phyloP scores from a whole-genome alignment of 2,797 vertebrate species.

The Tolypeutes matacus region DNA sequence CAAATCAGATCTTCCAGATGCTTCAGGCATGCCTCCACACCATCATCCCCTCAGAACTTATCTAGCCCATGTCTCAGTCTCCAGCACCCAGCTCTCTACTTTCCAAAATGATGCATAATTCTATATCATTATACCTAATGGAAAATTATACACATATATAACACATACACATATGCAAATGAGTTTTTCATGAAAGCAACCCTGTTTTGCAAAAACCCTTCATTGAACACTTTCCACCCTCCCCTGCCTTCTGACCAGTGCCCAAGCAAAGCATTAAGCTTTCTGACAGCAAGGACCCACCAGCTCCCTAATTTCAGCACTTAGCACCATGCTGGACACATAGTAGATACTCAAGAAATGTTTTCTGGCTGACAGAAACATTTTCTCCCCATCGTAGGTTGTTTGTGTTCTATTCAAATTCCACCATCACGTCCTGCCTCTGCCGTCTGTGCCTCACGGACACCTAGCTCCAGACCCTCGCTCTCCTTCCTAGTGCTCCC shows the following conservation, averaged over 20 bases:
- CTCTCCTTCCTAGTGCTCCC: too few relatives aligned
- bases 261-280: background rate
- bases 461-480: accelerated
- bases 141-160: background rate
- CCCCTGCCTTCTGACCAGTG: background rate
- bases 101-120: background rate
- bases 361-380: background rate
- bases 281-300: background rate
- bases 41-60: background rate
- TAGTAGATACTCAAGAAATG: accelerated
- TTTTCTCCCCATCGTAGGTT: background rate
- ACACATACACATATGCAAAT: accelerated
- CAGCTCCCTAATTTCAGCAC: background rate
- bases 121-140: background rate
- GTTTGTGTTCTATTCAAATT: background rate
- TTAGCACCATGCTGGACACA: accelerated
- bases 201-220: background rate
- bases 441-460: background rate
- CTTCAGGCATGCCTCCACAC: background rate
- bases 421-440: background rate
- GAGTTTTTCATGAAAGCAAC: background rate
- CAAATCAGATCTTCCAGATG: background rate
- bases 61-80: accelerated
- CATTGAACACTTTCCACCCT: background rate
- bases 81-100: background rate